Base-by-base conservation (phyloP, 1,140 invertebrate genomes). In the Drosophila ananassae region DNA sequence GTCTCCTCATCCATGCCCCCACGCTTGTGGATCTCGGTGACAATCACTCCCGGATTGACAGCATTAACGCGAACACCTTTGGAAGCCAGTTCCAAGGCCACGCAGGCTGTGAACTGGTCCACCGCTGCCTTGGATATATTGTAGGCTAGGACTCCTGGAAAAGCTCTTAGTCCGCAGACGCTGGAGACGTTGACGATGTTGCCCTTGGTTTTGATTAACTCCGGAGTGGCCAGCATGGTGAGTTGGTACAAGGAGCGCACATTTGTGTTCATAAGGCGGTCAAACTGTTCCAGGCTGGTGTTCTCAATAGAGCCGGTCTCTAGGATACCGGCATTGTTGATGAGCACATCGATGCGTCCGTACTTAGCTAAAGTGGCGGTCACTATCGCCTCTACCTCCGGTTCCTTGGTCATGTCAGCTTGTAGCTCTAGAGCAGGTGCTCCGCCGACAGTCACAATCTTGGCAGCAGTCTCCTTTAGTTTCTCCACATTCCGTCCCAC, bases 141-240 rank as follows among this genome's bases (percentile, higher is more conserved):
- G 89, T 99, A 99, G 0, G 97, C 95, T 48, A 97, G 91, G 7
- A 96, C 94, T 52, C 94, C 94, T 13, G 96, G 94, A 80, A 97
- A 97, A 1, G 97, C 94, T 82, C 97, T 92, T 6, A 97, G 92
- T 22, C 97, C 97, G 87, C 95, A 96, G 0, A 98, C 96, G 91
- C 97, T 98, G 5, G 97, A 98, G 0, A 98, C 95, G 92, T 98
- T 98, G 0, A 99, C 96, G 55, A 98, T 95, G 73, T 95, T 96
- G n/a, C 97, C 97, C 92, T 97, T 96, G 0, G 95, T 95, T 91
- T 95, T 94, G 2, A 97, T 92, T 8, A 99, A 92, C 92, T 98
- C 94, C 2, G 98, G 97, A 0, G 96, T 95, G 34, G 96, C 95
- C 50, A 98, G 82, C 94, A 95, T 96, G 1, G 96, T 98, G 57